These are phyloP conservation scores for Riparia riparia DNA, from an alignment of 2,113 vertebrate species.

Conservation along the genomic window DNA sequence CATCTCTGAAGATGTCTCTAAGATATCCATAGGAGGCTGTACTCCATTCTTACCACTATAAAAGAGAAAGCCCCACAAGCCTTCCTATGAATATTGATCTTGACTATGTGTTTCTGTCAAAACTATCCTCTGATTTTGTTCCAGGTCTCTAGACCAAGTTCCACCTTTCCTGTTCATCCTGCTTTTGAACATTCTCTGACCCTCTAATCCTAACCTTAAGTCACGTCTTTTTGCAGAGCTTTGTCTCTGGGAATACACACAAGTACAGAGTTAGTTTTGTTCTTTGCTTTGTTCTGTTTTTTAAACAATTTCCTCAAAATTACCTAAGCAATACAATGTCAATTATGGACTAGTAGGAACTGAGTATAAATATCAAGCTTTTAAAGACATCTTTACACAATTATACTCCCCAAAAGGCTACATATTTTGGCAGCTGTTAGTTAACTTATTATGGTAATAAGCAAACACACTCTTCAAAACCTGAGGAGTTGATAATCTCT, in stretches of 20 bases:
- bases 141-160: background rate
- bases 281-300: background rate
- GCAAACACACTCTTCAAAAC: background rate
- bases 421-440: background rate
- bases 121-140: background rate
- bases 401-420: background rate
- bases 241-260: background rate
- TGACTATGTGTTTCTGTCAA: background rate
- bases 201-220: background rate
- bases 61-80: background rate
- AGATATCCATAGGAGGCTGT: background rate
- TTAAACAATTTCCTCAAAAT: background rate
- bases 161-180: background rate
- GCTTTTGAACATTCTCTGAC: background rate
- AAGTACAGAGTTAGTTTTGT: fast-evolving
- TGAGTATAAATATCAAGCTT: background rate
- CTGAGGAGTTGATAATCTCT: background rate
- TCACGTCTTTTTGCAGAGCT: background rate
- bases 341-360: background rate
- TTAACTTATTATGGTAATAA: background rate
- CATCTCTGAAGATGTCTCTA: background rate
- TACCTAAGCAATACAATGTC: background rate
- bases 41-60: background rate
- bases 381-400: background rate
- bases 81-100: background rate